Conservation (phyloP, 2,888 invertebrate genomes). For the Pheosia gnoma region DNA sequence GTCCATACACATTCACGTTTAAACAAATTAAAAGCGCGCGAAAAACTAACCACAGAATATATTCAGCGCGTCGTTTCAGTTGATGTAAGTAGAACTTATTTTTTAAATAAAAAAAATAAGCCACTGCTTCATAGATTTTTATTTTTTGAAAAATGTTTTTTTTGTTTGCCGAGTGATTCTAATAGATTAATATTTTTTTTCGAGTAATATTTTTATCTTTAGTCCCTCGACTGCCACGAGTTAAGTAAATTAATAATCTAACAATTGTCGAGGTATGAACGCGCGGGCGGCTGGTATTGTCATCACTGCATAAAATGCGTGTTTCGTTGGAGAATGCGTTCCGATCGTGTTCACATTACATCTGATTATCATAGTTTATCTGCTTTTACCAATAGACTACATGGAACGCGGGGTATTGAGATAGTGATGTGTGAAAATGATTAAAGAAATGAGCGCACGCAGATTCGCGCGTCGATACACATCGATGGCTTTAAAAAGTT, state of each 20-base stretch:
- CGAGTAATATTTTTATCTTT: constrained; percentile 65
- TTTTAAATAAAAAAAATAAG: constrained; percentile 73
- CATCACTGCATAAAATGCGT: constrained; percentile 62
- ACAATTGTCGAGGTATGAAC: constrained; percentile 29
- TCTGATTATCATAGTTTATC: constrained; percentile 81
- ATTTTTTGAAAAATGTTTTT: constrained; percentile 16
- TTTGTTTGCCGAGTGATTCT: constrained; percentile 57
- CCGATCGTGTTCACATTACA: constrained; percentile 67
- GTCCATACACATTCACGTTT: constrained; percentile 40
- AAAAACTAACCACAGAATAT: constrained; percentile 23
- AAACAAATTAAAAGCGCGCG: constrained; percentile 44
- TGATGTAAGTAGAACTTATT: constrained; percentile 65
- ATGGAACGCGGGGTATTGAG: constrained; percentile 69
- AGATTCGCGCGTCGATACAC: constrained; percentile 67
- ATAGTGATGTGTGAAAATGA: constrained; percentile 68
- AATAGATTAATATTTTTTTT: constrained; percentile 67
- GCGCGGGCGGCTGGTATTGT: constrained; percentile 53
- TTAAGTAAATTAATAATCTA: constrained; percentile 10
- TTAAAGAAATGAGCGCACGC: constrained; percentile 69
- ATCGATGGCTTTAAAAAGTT: constrained; percentile 76
- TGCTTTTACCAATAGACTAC: constrained; percentile 79
- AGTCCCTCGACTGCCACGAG: constrained; percentile 59
- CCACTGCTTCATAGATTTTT: constrained; percentile 48
- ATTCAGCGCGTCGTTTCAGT: constrained; percentile 14
- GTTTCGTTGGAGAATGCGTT: constrained; percentile 51